phyloP scores from a whole-genome alignment of 1,140 invertebrate genomes.

The Bombus confusus region DNA sequence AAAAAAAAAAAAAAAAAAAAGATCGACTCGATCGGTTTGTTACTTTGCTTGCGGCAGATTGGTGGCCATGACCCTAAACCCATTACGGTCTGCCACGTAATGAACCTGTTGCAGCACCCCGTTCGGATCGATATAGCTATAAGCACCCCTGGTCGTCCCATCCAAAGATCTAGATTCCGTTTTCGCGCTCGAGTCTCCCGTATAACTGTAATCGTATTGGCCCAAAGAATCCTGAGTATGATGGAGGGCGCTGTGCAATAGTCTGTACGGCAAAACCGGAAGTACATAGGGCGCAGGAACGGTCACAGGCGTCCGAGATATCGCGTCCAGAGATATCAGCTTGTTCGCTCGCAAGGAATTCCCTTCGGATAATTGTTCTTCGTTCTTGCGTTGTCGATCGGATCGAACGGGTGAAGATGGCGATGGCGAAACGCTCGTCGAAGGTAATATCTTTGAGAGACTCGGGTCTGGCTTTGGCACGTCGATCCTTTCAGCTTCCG shows the following conservation, averaged over 20 bases:
- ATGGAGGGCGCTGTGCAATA: conserved; percentile 78
- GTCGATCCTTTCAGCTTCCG: conserved; percentile 66
- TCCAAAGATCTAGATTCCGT: conserved; percentile 85
- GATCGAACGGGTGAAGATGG: not conserved
- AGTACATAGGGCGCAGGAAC: conserved; percentile 64
- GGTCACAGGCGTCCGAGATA: conserved; percentile 48
- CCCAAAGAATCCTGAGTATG: conserved; percentile 86
- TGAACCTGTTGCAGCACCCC: conserved; percentile 86
- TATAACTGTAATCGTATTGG: conserved; percentile 86
- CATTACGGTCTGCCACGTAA: conserved; percentile 87
- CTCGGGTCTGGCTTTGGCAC: conserved; percentile 66
- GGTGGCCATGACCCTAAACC: conserved; percentile 86
- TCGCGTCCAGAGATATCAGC: conserved; percentile 2
- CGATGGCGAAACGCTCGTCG: not conserved
- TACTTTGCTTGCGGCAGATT: conserved; percentile 84
- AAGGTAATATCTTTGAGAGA: conserved; percentile 25
- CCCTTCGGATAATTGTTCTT: not conserved
- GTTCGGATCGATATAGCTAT: conserved; percentile 88
- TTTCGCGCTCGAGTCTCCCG: conserved; percentile 86
- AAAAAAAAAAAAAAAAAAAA: no score
- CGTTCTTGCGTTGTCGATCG: not conserved
- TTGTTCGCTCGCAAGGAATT: conserved; percentile 20
- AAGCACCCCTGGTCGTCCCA: conserved; percentile 86
- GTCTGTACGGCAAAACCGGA: conserved; percentile 71
- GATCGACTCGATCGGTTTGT: not conserved